phyloP scores from a whole-genome alignment of 2,888 invertebrate genomes.

The Papilio demoleus region DNA sequence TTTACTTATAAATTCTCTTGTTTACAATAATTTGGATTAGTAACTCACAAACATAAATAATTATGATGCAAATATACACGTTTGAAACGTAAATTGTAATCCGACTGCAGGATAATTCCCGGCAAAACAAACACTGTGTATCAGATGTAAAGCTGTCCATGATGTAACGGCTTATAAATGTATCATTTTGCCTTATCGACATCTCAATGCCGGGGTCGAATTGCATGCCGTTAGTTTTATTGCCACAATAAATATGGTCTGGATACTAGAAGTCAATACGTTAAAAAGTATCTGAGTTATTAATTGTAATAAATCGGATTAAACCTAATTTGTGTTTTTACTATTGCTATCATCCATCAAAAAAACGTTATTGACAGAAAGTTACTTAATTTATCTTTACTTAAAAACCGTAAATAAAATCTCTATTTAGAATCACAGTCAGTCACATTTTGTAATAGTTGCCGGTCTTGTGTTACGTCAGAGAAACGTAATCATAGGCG shows the following conservation, averaged over 20 bases:
- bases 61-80: background rate
- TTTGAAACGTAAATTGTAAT: background rate
- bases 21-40: background rate
- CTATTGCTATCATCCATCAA: background rate
- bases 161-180: constrained; percentile 52
- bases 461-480: constrained; percentile 7
- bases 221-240: constrained; percentile 44
- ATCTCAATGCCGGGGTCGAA: constrained; percentile 63
- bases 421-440: background rate
- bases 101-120: background rate
- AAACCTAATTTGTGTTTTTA: background rate
- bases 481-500: constrained; percentile 14
- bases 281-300: background rate
- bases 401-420: background rate
- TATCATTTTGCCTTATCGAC: constrained; percentile 60
- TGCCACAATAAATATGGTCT: background rate
- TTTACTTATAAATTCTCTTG: background rate
- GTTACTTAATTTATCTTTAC: background rate
- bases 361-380: background rate
- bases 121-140: constrained; percentile 12
- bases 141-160: constrained; percentile 44
- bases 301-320: background rate
- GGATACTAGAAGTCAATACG: background rate
- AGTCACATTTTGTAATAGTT: background rate
- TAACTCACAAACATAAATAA: background rate